Percentiles rank a stretch among this genome's conserved stretches.
Conservation (phyloP, 2,888 invertebrate species). For the Euzophera pinguis region DNA sequence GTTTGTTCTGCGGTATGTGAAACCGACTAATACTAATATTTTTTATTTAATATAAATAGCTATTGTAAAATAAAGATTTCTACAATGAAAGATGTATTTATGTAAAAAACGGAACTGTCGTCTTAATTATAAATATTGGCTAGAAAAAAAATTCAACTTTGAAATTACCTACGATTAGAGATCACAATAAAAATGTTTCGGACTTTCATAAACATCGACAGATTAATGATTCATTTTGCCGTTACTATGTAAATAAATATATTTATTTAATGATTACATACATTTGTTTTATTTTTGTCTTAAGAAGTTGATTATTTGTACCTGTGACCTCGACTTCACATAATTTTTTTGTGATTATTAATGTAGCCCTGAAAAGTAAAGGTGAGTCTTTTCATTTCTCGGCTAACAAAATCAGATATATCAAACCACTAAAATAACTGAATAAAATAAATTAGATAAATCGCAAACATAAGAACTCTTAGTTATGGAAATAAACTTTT, state of each 20-base stretch:
- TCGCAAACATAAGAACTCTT: too few species aligned
- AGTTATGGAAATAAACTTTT: too few species aligned
- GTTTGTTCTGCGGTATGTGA: conserved; percentile 21
- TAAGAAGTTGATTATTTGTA: not conserved
- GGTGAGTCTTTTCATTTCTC: too few species aligned
- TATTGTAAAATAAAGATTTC: conserved; percentile 60
- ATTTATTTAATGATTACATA: conserved; percentile 73
- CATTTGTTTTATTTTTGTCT: conserved; percentile 45
- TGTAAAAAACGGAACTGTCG: conserved; percentile 60
- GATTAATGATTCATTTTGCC: conserved; percentile 61
- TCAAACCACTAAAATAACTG: too few species aligned
- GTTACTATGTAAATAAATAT: conserved; percentile 78
- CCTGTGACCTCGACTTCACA: too few species aligned
- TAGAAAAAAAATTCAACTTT: conserved; percentile 42
- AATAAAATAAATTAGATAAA: too few species aligned
- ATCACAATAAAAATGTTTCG: conserved; percentile 40
- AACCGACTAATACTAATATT: conserved; percentile 33
- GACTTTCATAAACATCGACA: conserved; percentile 65
- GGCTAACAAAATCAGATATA: too few species aligned
- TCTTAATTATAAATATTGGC: conserved; percentile 45
- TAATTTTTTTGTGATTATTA: too few species aligned
- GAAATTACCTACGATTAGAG: conserved; percentile 33
- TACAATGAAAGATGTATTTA: conserved; percentile 67
- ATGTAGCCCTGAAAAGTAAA: too few species aligned
- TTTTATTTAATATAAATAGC: conserved; percentile 39